Base-by-base conservation (phyloP, 2,113 vertebrate species). In the Aphelocoma coerulescens region DNA sequence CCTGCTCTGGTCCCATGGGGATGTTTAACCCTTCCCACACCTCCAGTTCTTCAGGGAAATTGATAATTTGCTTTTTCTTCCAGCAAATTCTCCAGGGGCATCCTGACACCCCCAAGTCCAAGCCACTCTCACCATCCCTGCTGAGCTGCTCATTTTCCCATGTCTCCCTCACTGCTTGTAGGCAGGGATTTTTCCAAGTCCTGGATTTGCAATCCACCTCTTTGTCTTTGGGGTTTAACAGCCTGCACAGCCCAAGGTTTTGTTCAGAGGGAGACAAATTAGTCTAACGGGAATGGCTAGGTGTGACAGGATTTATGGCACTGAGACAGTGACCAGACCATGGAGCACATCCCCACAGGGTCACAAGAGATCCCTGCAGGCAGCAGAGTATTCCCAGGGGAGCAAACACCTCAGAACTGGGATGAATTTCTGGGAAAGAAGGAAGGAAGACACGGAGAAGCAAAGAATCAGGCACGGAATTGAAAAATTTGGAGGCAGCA, bases 1-100 rank as follows among this genome's bases (percentile, higher is more conserved):
- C 13, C 1, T 0, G 7, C 20, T n/a, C 46, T 69, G 49, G 2
- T 21, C 58, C 84, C 7, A 1, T 3, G 43, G 18, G 65, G 33
- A 10, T 3, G 4, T n/a, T 59, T n/a, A 43, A 61, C 24, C 37
- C 13, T 82, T 54, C 11, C 30, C 65, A 59, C 10, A 16, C 14
- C 44, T 37, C n/a, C 37, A 12, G 1, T 6, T 54, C 58, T 69
- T 51, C 51, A 69, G 21, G 9, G 22, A 75, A 67, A 74, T 51
- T 0, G 23, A 4, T 10, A 12, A 76, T 32, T 37, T 63, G 35
- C 5, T 28, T 85, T 72, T 69, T 22, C 6, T 62, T 9, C 22
- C 51, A 63, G 32, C 4, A 54, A 8, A 35, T 57, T 52, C 22
- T 26, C 43, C 44, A 23, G 28, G 48, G 10, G 13, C 4, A 66